Base-by-base conservation (phyloP, 2,113 vertebrate species). In the Zosterops pallidus region DNA sequence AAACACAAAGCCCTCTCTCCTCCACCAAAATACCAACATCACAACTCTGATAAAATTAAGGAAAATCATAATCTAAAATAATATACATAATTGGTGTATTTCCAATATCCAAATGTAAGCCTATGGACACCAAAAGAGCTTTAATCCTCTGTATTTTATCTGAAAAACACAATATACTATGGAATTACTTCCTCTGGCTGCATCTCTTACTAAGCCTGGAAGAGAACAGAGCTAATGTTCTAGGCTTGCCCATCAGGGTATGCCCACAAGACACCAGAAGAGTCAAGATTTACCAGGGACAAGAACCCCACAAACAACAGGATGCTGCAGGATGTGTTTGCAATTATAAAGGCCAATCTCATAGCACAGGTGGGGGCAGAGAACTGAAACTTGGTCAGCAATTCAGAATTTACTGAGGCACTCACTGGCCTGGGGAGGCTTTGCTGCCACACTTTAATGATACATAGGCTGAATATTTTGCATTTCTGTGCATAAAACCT, bases 301-400 rank as follows among this genome's bases (percentile, higher is more conserved):
- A 50, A 79, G 35, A 87, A 42, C 21, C 14, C 24, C 21, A 12
- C 35, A 29, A 62, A 47, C 33, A 74, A 37, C 0, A 1, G 37
- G 49, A 69, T 19, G 41, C 57, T 65, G 49, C 49, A 60, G 62
- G 75, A 69, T 0, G 0, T 5, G 7, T 33, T 37, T 14, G 19
- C 41, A 37, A 3, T 62, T 46, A 13, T 1, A 2, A 47, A 56
- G 70, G 57, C 13, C 0, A 0, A 9, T 20, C 26, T 44, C 47
- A 31, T 0, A 41, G 44, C 1, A 0, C 11, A 41, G 39, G 29
- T 9, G 11, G 31, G 53, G 52, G 12, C 62, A 83, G 70, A 86
- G 31, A 55, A 67, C 47, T 33, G 46, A 88, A 31, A n/a, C 6
- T 22, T 2, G 5, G 71, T 31, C 90, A 77, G 69, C 52, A 81